Evolutionary conservation across 1,140 invertebrate species (phyloP), one percentile per base, ranked within the genome.

Genomic region (Lordiphosa stackelbergi): DNA sequence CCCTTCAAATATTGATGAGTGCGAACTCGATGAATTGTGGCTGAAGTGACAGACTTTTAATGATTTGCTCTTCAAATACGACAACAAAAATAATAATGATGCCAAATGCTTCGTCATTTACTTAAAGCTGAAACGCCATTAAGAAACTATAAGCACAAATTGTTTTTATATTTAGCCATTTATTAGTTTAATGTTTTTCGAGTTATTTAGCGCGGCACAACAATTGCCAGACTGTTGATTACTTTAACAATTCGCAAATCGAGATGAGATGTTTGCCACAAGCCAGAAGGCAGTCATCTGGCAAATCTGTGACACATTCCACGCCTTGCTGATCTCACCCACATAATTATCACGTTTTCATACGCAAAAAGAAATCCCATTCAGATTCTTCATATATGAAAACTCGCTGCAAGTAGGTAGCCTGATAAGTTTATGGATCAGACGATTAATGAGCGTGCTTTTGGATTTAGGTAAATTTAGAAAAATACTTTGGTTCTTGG

Each of bases 21-120:
- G 28, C 28, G 28, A 31, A 31, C 28, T 31, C 49, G 12, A 5
- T 10, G 8, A 37, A 35, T 28, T 56, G n/a, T 56, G 47, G 40
- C 7, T 62, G 49, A 62, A 54, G 16, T 53, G 22, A 24, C 22
- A 6, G 22, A 24, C 22, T 24, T 57, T 63, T 68, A 72, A 77
- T 61, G 54, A 66, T 47, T 65, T 66, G 5, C 37, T 42, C 12
- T 42, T 42, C n/a, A 13, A 34, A 36, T 22, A 35, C 51, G 22
- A 43, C 19, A 7, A 19, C 19, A 19, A 19, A 46, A 16, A 12
- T 0, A 12, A 65, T 75, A 48, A 6, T 81, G 55, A 68, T 75
- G 55, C 49, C 0, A 24, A 24, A 24, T 24, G 22, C 22, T 24
- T 24, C 4, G 66, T 83, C 77, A 79, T 70, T 62, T 59, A 28